Evolutionary conservation across 53 echinoderm and acorn worm genomes (phyloP), one percentile per base, ranked within the genome.

Genomic region (Apostichopus leukothele): DNA sequence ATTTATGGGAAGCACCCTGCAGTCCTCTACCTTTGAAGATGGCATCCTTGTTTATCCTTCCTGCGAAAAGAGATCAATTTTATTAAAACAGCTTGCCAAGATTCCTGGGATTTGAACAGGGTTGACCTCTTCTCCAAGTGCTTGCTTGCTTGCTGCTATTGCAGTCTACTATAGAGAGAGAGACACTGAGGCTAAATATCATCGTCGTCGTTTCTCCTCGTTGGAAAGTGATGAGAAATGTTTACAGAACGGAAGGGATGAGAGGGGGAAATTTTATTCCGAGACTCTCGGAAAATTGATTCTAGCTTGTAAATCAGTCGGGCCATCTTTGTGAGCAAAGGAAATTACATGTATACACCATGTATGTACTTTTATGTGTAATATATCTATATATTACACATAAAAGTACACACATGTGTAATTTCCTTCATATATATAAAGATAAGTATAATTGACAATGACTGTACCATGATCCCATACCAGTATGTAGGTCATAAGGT

Each of bases 21-120:
- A 54, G 59, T 81, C 81, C 22, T 20, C 81, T 55, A 57, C 81
- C 81, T 81, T 53, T 81, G 81, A 81, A 81, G 81, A 81, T 54
- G 81, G 81, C 81, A 54, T 54, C 59, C 81, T 81, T 81, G 81
- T 81, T 81, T 81, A 81, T 81, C 59, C 81, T 54, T 59, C 81
- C 81, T 81, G 81, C 23, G 81, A 81, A 81, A 81, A 81, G 81
- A 81, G 81, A 81, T 81, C 81, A 81, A 81, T 81, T 81, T 81
- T 81, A 81, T 81, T 81, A 54, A 81, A 81, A 81, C 55, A 59
- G 81, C 81, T 81, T 53, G 20, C 81, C 53, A 81, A 14, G 55
- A 81, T 54, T 51, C 9, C 21, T 16, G 18, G 54, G 54, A 14
- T 20, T 55, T 81, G 81, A 81, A 81, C 81, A 81, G 55, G 51